Evolutionary conservation across 2,888 invertebrate species (phyloP), one percentile per base, ranked within the genome.

Genomic region (Thelaira solivaga): DNA sequence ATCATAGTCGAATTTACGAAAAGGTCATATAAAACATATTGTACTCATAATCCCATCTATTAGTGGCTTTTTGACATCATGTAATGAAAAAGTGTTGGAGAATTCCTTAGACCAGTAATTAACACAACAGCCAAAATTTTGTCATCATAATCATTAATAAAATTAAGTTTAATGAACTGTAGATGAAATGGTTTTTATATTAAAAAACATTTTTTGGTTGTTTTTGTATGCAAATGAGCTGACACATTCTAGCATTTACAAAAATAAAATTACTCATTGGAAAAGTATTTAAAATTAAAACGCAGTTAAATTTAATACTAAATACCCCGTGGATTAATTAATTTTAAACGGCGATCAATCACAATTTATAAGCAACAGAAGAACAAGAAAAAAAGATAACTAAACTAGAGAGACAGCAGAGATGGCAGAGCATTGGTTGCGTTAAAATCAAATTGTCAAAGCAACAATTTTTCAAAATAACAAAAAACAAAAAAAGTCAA

Each of bases 311-410:
- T 76, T 45, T 61, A 13, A 41, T 72, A 41, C 18, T 53, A 72
- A 72, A 72, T 76, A 57, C 53, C 61, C 59, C 61, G 43, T 67
- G 67, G 72, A 72, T 61, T 67, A 76, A 76, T 76, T 72, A 61
- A 72, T 76, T 76, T 67, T 24, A 55, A 53, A 47, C 67, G 76
- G 76, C 49, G 49, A 76, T 72, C 76, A 72, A 76, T 76, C 76
- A 74, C 29, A 74, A 47, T 31, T 65, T 59, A 20, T 45, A 43
- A 62, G 11, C 29, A 57, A 41, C 1, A 36, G 41, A n/a, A n/a
- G 41, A 47, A 49, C 10, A 18, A 11, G 8, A 34, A 10, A 26
- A 0, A 45, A 36, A 59, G 3, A 13, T 43, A 24, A 1, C 11
- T 1, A 59, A 29, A 3, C 26, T 2, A 39, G 4, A 45, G 39